Conservation (phyloP, 53 echinoderm and acorn worm species). For the Apostichopus leukothele region DNA sequence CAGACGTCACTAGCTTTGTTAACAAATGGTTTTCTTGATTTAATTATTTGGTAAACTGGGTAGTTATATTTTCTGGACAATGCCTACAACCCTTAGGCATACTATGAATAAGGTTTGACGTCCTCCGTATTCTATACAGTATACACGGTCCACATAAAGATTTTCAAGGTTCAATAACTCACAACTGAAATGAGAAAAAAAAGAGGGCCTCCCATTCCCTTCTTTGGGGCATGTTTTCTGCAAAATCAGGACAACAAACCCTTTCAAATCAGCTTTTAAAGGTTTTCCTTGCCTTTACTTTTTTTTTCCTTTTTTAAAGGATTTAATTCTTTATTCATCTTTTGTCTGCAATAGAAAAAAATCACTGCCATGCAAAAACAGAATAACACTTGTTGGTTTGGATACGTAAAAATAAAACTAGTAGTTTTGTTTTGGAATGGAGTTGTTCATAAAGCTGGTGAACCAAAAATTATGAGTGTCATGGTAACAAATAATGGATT, state of each 20-base stretch:
- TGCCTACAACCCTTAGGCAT: neutral
- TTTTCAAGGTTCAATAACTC: neutral
- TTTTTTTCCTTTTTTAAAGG: neutral
- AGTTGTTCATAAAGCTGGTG: too few species aligned
- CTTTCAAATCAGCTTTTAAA: neutral
- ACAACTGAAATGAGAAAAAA: neutral
- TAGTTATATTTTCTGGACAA: neutral
- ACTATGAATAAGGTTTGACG: neutral
- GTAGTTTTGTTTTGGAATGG: too few species aligned
- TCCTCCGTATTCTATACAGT: neutral
- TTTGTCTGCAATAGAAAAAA: neutral
- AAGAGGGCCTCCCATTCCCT: neutral
- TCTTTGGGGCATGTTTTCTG: neutral
- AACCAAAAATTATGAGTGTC: too few species aligned
- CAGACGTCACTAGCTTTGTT: too few species aligned
- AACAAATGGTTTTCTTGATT: neutral
- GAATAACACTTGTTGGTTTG: neutral
- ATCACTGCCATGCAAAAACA: neutral
- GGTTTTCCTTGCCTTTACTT: neutral
- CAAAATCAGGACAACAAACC: neutral
- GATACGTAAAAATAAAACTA: too few species aligned
- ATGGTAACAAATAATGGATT: too few species aligned
- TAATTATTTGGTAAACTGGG: neutral
- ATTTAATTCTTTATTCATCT: neutral
- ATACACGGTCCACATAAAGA: neutral